A percentile compares a stretch with the other conserved stretches of the same genome.
These are phyloP conservation scores for Lethrus apterus DNA, from an alignment of 1,140 invertebrate species.

Conservation along the genomic window DNA sequence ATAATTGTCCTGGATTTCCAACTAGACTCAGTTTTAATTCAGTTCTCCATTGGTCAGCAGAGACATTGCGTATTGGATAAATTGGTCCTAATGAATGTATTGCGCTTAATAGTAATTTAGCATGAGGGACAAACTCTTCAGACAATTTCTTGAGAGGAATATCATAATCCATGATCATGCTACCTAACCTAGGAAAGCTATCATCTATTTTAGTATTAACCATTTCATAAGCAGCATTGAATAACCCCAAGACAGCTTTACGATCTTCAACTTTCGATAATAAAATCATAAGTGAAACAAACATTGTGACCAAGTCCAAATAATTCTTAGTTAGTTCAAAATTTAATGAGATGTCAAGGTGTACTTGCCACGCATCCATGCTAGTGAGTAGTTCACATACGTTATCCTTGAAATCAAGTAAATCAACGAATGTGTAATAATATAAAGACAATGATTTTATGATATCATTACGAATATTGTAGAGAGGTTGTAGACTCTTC, in stretches of 20 bases:
- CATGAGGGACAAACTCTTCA: slow-evolving; percentile 95
- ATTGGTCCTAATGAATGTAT: slow-evolving; percentile 81
- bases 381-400: slow-evolving; percentile 93
- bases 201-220: slow-evolving; percentile 84
- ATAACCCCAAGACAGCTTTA: slow-evolving; percentile 93
- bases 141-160: slow-evolving; percentile 89
- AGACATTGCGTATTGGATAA: slow-evolving; percentile 83
- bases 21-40: slow-evolving; percentile 92
- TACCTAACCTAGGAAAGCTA: slow-evolving; percentile 86
- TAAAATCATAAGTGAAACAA: slow-evolving; percentile 93
- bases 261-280: slow-evolving; percentile 94
- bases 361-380: slow-evolving; percentile 95
- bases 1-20: slow-evolving; percentile 80
- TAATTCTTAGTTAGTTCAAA: slow-evolving; percentile 96
- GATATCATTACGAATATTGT: slow-evolving; percentile 83
- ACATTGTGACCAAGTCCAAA: slow-evolving; percentile 88
- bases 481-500: slow-evolving; percentile 80
- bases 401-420: slow-evolving; percentile 97
- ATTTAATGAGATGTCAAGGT: slow-evolving; percentile 91
- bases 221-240: slow-evolving; percentile 96
- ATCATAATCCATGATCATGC: slow-evolving; percentile 96
- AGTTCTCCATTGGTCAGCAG: slow-evolving; percentile 88
- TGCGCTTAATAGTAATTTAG: slow-evolving; percentile 77
- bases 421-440: slow-evolving; percentile 99
- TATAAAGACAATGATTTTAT: slow-evolving; percentile 95